Evolutionary conservation across 2,113 vertebrate species (phyloP).

Genomic region (Dicrurus megarhynchus): DNA sequence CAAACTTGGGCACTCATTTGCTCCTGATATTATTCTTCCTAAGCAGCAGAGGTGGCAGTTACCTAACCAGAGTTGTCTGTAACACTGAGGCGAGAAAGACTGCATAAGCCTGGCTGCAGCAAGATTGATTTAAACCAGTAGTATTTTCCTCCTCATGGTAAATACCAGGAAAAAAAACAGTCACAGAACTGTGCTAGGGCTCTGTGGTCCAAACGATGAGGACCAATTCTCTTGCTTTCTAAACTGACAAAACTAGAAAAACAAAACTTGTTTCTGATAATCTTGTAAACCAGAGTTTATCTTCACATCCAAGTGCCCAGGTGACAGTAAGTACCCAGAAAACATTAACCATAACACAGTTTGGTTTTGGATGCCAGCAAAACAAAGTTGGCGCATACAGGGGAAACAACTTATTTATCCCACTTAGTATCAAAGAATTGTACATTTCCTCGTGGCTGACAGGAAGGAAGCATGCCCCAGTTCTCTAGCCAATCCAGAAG

Average conservation of each 20-base stretch:
- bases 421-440: not conserved
- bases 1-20: not conserved
- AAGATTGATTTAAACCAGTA: not conserved
- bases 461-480: not conserved
- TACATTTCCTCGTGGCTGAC: not conserved
- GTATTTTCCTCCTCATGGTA: not conserved
- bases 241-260: not conserved
- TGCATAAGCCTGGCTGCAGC: not conserved
- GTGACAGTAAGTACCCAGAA: not conserved
- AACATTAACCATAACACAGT: not conserved
- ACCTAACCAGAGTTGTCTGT: not conserved
- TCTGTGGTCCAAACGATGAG: not conserved
- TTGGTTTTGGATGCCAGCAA: not conserved
- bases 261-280: not conserved
- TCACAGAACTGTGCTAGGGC: not conserved
- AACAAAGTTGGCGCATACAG: fast-evolving
- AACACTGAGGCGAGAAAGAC: not conserved
- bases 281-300: not conserved
- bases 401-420: not conserved
- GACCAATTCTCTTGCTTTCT: not conserved
- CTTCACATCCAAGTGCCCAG: not conserved
- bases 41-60: not conserved
- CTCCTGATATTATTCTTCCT: not conserved
- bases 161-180: not conserved
- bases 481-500: not conserved